Percentiles rank a stretch among this genome's conserved stretches.
Evolutionary conservation across 1,140 invertebrate genomes (phyloP).

Genomic region (Eriosoma lanigerum): DNA sequence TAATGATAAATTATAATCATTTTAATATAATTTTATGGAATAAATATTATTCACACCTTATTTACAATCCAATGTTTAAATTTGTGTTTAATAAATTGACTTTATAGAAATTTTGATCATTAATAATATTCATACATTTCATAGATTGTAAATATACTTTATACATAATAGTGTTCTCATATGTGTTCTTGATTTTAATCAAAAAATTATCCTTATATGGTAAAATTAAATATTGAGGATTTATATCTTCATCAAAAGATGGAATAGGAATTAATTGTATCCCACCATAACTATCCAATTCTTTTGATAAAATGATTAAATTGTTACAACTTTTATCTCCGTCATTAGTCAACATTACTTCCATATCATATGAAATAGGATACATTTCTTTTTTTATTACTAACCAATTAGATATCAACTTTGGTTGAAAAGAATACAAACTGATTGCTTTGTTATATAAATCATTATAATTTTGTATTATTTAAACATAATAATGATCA

Average conservation of each 20-base stretch:
- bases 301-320: not conserved
- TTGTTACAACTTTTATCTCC: not conserved
- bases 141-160: not conserved
- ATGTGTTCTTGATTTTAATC: not conserved
- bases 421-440: not conserved
- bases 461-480: not conserved
- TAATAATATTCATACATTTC: conserved; percentile 5
- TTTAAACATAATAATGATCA: no score
- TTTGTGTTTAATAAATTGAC: not conserved
- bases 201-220: not conserved
- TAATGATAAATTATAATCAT: no score
- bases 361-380: no score
- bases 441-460: not conserved
- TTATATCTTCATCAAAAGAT: not conserved
- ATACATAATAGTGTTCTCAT: not conserved
- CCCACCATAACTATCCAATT: not conserved
- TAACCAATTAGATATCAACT: not conserved
- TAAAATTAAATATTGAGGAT: not conserved
- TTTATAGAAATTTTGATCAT: not conserved
- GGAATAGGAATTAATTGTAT: not conserved
- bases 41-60: not conserved
- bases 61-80: not conserved
- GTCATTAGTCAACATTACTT: no score
- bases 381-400: not conserved
- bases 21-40: no score